These are phyloP conservation scores for Phycodurus eques DNA, from an alignment of 2,113 vertebrate species.

Conservation along the genomic window DNA sequence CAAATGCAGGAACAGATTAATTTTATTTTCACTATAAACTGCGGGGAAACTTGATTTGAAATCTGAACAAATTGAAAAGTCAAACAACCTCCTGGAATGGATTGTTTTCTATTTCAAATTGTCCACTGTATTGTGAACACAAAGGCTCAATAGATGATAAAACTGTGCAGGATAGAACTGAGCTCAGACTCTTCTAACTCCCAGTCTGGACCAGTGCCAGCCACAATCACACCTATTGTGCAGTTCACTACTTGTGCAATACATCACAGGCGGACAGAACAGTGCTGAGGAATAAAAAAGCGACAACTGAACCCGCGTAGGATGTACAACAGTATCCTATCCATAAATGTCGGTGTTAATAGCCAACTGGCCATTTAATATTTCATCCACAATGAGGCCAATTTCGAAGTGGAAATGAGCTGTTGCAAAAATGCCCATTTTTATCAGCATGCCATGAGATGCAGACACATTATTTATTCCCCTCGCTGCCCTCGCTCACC, in stretches of 20 bases:
- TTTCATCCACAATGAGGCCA: constrained; percentile 78
- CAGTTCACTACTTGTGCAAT: constrained; percentile 52
- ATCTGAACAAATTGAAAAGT: not conserved
- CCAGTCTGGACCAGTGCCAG: constrained; percentile 65
- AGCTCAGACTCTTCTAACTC: constrained; percentile 20
- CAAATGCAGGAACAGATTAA: too few relatives aligned
- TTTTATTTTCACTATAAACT: too few relatives aligned
- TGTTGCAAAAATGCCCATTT: constrained; percentile 70
- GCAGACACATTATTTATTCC: constrained; percentile 63
- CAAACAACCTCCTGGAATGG: not conserved
- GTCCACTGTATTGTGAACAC: not conserved
- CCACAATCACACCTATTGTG: constrained; percentile 58
- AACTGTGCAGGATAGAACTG: constrained; percentile 4
- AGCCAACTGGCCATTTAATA: constrained; percentile 71
- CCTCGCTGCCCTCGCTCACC: constrained; percentile 50
- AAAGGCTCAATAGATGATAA: not conserved
- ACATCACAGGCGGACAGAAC: constrained; percentile 71
- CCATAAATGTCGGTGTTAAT: constrained; percentile 77
- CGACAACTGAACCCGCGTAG: constrained; percentile 68
- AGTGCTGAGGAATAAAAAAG: constrained; percentile 67
- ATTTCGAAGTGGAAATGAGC: constrained; percentile 70
- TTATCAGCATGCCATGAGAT: constrained; percentile 61
- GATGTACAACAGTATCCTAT: constrained; percentile 73
- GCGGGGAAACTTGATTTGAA: not conserved
- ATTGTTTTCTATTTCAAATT: not conserved